A percentile compares a stretch with the other conserved stretches of the same genome.
Conservation (phyloP, 1,140 invertebrate genomes). For the Sogatella furcifera region DNA sequence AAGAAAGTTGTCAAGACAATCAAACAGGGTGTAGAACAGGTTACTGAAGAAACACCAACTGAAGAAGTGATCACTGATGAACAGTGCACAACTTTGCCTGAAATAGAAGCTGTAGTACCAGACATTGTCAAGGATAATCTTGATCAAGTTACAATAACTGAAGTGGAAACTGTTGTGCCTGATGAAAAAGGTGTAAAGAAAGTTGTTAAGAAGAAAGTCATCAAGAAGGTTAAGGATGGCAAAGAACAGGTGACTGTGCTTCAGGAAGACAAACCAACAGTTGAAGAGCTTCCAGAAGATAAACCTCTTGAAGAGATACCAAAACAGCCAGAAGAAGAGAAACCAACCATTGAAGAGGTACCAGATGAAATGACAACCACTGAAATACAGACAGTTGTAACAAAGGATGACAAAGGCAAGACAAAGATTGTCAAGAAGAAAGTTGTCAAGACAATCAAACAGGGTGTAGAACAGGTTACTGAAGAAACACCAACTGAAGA, state of each 20-base stretch:
- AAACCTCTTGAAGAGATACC: constrained; percentile 1
- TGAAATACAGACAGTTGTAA: constrained; percentile 19
- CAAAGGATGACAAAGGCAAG: constrained; percentile 8
- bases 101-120: constrained; percentile 8
- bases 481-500: constrained; percentile 16
- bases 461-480: constrained; percentile 17
- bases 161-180: constrained; percentile 7
- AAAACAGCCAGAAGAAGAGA: neutral
- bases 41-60: too few relatives aligned
- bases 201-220: constrained; percentile 25
- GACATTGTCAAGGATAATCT: neutral
- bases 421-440: constrained; percentile 28
- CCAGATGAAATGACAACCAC: constrained; percentile 23
- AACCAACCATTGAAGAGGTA: constrained; percentile 2
- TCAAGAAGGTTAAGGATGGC: constrained; percentile 22
- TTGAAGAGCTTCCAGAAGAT: constrained; percentile 13
- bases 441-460: constrained; percentile 18
- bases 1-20: too few relatives aligned
- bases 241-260: constrained; percentile 26
- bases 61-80: too few relatives aligned
- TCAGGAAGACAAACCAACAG: constrained; percentile 21
- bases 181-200: constrained; percentile 16
- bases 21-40: too few relatives aligned
- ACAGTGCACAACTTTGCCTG: too few relatives aligned
- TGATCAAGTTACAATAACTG: constrained; percentile 21